Percentiles rank a stretch among this genome's conserved stretches.
Evolutionary conservation across 2,797 vertebrate genomes (phyloP).

Genomic region (Emys orbicularis): DNA sequence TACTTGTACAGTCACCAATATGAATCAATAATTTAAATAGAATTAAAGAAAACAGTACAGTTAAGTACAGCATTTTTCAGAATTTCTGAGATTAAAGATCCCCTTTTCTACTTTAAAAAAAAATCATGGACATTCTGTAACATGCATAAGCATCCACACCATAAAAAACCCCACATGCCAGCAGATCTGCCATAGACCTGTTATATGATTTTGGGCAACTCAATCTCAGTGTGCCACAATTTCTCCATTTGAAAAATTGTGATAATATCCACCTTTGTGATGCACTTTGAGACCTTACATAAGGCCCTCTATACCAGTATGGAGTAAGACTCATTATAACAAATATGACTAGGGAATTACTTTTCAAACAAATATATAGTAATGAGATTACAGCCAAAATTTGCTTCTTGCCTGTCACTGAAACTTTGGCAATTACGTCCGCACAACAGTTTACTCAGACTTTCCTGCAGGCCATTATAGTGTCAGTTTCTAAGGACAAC

Average conservation of each 20-base stretch:
- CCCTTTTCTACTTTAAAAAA: not conserved
- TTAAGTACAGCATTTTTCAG: not conserved
- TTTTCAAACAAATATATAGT: not conserved
- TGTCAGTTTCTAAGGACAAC: not conserved
- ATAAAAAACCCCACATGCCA: not conserved
- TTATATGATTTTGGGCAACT: not conserved
- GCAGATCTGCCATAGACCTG: not conserved
- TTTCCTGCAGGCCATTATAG: not conserved
- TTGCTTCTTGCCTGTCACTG: not conserved
- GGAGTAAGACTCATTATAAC: not conserved
- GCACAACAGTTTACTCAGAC: not conserved
- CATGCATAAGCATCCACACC: not conserved
- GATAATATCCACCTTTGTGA: not conserved
- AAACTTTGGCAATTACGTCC: not conserved
- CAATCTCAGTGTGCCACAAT: not conserved
- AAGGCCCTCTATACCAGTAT: not conserved
- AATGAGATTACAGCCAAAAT: not conserved
- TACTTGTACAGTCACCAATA: not conserved
- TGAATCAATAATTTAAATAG: not conserved
- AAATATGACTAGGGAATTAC: not conserved
- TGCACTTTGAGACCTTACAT: not conserved
- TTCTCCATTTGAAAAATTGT: not conserved
- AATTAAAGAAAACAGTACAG: not conserved
- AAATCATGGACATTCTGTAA: not conserved
- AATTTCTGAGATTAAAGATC: slow-evolving; percentile 9